phyloP scores from a whole-genome alignment of 2,888 invertebrate genomes.

The Sarcophaga subvicina region DNA sequence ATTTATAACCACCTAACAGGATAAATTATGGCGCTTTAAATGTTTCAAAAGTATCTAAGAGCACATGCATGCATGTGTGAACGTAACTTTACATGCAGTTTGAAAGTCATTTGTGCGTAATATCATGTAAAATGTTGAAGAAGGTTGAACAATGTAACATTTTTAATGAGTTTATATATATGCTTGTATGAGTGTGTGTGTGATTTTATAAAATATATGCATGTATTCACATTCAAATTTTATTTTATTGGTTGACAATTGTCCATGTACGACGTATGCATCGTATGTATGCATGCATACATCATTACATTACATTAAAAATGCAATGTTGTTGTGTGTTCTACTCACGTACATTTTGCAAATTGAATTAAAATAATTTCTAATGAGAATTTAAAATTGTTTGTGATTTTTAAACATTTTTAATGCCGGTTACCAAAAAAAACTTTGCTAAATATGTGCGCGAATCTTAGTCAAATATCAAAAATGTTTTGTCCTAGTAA shows the following conservation, averaged over 20 bases:
- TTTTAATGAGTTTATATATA: not conserved
- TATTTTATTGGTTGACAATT: not conserved
- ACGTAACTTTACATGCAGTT: not conserved
- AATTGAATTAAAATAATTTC: too few species aligned
- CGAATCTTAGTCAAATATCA: too few species aligned
- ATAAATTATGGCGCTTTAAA: conserved; percentile 59
- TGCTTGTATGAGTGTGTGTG: too few species aligned
- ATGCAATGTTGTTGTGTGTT: too few species aligned
- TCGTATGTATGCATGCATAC: not conserved
- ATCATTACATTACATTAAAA: not conserved
- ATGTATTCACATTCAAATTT: too few species aligned
- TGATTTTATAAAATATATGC: too few species aligned
- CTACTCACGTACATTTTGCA: too few species aligned
- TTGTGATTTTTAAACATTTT: too few species aligned
- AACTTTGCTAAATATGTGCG: too few species aligned
- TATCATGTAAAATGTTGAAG: not conserved
- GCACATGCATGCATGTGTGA: not conserved
- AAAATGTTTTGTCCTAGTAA: too few species aligned
- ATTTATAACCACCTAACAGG: conserved; percentile 58
- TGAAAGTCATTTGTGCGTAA: conserved; percentile 40
- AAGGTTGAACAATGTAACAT: conserved; percentile 18
- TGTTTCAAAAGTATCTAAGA: conserved; percentile 10
- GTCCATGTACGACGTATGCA: conserved; percentile 21
- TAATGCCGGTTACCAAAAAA: too few species aligned
- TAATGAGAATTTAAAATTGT: too few species aligned